A percentile compares a stretch with the other conserved stretches of the same genome.
Conservation (phyloP, 2,888 invertebrate species). For the Pyrocoelia pectoralis region DNA sequence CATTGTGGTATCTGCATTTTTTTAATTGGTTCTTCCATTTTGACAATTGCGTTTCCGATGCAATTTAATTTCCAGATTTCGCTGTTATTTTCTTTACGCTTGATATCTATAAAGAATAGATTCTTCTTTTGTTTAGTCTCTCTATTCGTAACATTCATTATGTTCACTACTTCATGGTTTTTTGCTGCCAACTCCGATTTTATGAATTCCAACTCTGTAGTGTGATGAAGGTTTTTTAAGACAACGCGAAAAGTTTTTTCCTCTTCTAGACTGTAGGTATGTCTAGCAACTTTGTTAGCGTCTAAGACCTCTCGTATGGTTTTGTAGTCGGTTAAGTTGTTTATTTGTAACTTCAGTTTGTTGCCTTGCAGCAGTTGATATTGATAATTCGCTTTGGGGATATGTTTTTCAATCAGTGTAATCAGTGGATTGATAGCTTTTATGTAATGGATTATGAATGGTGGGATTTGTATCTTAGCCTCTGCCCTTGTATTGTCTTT, state of each 20-base stretch:
- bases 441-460: neutral
- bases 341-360: constrained; percentile 5
- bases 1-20: no score
- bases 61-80: no score
- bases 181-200: constrained; percentile 4
- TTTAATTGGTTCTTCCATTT: no score
- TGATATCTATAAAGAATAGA: constrained; percentile 15
- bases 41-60: no score
- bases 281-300: constrained; percentile 13
- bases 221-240: constrained; percentile 14
- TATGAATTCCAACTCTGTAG: constrained; percentile 1
- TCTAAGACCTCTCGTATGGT: constrained; percentile 7
- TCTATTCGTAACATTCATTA: constrained; percentile 16
- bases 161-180: constrained; percentile 15
- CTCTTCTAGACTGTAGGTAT: constrained; percentile 15
- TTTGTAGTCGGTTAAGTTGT: neutral
- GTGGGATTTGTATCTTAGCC: neutral
- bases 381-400: neutral
- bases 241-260: constrained; percentile 18
- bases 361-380: constrained; percentile 4
- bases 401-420: neutral
- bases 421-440: constrained; percentile 2
- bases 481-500: neutral
- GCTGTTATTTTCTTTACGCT: constrained; percentile 16
- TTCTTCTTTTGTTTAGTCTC: constrained; percentile 20